These are phyloP conservation scores for Clavelina lepadiformis DNA, from an alignment of 23 tunicate species.

Conservation along the genomic window DNA sequence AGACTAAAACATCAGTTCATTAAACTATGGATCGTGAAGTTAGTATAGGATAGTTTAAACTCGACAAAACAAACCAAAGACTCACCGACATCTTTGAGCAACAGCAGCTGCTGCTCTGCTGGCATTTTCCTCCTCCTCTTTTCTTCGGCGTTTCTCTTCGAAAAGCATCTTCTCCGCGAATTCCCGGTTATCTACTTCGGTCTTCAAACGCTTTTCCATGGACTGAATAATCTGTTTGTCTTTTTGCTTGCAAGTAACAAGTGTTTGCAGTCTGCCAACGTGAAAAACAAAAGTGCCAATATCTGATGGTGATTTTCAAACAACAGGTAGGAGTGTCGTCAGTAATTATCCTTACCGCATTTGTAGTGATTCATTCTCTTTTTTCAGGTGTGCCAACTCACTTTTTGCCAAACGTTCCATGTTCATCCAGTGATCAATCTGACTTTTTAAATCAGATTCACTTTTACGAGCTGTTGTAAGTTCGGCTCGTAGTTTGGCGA, in stretches of 20 bases:
- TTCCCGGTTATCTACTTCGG: constrained; percentile 48
- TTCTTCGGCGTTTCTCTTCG: constrained; percentile 47
- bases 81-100: constrained; percentile 25
- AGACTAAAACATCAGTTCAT: too few relatives aligned
- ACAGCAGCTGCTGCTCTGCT: constrained; percentile 26
- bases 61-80: not conserved
- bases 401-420: constrained; percentile 47
- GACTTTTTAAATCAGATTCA: constrained; percentile 18
- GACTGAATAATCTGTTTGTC: constrained; percentile 37
- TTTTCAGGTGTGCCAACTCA: constrained; percentile 30
- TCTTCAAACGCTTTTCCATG: constrained; percentile 57
- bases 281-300: too few relatives aligned
- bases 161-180: constrained; percentile 35
- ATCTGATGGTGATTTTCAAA: not conserved
- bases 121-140: constrained; percentile 50
- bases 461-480: constrained; percentile 25
- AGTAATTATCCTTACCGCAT: constrained; percentile 31
- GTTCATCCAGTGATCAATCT: constrained; percentile 18
- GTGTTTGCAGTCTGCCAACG: constrained; percentile 13
- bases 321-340: not conserved
- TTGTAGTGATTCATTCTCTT: constrained; percentile 65
- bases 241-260: constrained; percentile 45
- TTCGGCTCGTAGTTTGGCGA: constrained; percentile 49
- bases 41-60: too few relatives aligned
- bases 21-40: too few relatives aligned